These are phyloP conservation scores for Spinibarbus caldwelli DNA, from an alignment of 2,797 vertebrate species.

Conservation along the genomic window DNA sequence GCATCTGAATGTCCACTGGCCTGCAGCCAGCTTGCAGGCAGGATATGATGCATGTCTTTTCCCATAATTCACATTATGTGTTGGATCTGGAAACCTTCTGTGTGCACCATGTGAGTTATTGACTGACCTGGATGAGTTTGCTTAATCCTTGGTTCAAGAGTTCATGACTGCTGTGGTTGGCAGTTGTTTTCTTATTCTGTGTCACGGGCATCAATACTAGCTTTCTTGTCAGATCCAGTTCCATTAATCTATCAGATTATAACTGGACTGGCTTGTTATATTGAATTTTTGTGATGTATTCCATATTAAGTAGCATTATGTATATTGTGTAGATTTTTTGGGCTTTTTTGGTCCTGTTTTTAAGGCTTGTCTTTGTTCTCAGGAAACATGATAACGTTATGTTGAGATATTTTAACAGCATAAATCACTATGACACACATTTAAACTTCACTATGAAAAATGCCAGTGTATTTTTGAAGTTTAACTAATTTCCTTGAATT, in stretches of 20 bases:
- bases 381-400: background rate
- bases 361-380: background rate
- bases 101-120: slow-evolving; percentile 23
- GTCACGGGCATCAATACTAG: background rate
- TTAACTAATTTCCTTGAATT: background rate
- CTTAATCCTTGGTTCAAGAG: slow-evolving; percentile 32
- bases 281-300: background rate
- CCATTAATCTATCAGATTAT: background rate
- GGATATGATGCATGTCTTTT: slow-evolving; percentile 58
- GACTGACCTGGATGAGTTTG: background rate
- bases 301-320: background rate
- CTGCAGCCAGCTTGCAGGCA: slow-evolving; percentile 54
- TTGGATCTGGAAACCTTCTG: slow-evolving; percentile 31
- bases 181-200: slow-evolving; percentile 7
- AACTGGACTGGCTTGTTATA: background rate
- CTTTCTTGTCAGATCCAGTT: background rate
- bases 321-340: background rate
- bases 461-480: background rate
- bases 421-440: background rate
- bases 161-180: slow-evolving; percentile 16
- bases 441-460: background rate
- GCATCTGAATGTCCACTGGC: slow-evolving; percentile 63
- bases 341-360: background rate
- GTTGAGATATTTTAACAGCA: background rate
- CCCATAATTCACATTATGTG: slow-evolving; percentile 58